A percentile compares a stretch with the other conserved stretches of the same genome.
These are phyloP conservation scores for Hippocampus zosterae DNA, from an alignment of 2,113 vertebrate species.

Conservation along the genomic window DNA sequence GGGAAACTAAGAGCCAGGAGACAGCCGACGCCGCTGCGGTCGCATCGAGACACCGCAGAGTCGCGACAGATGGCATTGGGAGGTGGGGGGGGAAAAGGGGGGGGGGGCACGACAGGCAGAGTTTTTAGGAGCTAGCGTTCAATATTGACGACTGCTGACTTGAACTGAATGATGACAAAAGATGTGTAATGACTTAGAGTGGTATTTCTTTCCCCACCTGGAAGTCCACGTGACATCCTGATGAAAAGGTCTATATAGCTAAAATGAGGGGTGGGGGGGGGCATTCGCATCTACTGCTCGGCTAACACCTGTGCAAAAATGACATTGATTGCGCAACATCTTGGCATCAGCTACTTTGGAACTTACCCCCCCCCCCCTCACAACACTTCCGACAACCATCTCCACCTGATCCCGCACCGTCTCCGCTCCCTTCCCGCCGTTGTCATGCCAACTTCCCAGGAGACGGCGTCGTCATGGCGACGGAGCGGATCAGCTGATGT, in stretches of 20 bases:
- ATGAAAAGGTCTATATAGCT: no score
- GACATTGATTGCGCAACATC: not conserved
- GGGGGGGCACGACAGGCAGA: not conserved
- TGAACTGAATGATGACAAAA: no score
- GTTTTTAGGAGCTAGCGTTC: not conserved
- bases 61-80: not conserved
- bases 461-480: conserved; percentile 89
- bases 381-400: no score
- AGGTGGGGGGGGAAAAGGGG: no score
- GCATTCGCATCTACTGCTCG: not conserved
- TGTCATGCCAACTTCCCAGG: conserved; percentile 77
- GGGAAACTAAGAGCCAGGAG: not conserved
- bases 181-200: no score
- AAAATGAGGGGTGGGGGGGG: no score
- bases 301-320: not conserved
- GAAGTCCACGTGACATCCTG: no score
- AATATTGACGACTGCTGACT: no score
- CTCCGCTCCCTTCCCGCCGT: conserved; percentile 48
- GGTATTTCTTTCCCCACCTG: no score
- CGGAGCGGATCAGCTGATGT: conserved; percentile 80
- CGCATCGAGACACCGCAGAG: not conserved
- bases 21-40: not conserved
- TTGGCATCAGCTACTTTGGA: no score
- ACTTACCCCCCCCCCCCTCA: no score
- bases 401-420: not conserved